phyloP scores from a whole-genome alignment of 1,140 invertebrate species.

The Drosophila hydei region DNA sequence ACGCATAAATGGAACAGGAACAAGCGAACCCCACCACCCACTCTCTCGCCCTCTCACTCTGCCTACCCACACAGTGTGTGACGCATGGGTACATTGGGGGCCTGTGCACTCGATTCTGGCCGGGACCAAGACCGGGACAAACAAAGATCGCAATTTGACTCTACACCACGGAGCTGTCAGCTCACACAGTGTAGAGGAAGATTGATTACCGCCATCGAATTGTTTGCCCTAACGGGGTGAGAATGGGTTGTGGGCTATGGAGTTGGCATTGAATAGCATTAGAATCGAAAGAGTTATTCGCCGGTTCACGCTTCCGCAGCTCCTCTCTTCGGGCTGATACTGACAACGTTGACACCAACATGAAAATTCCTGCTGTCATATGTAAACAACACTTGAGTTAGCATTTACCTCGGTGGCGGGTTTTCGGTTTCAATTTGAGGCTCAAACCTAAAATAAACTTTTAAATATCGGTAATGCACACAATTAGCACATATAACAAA shows the following conservation, averaged over 20 bases:
- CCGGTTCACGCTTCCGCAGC: conserved; percentile 10
- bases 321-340: neutral
- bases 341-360: conserved; percentile 48
- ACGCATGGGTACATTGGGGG: conserved; percentile 2
- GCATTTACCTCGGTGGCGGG: conserved; percentile 6
- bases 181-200: conserved; percentile 81
- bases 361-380: conserved; percentile 66
- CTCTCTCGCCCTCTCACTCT: neutral
- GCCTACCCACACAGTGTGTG: no score
- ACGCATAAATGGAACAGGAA: conserved; percentile 78
- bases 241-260: conserved; percentile 2
- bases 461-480: neutral
- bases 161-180: conserved; percentile 83
- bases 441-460: conserved; percentile 35
- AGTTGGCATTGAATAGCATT: conserved; percentile 76
- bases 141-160: conserved; percentile 84
- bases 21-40: conserved; percentile 31
- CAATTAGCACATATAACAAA: neutral
- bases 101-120: conserved; percentile 36
- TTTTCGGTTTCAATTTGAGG: conserved; percentile 23
- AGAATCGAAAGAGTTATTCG: conserved; percentile 73
- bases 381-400: conserved; percentile 69
- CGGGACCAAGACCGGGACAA: conserved; percentile 60
- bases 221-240: conserved; percentile 69
- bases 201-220: conserved; percentile 84